Evolutionary conservation across 1,140 invertebrate genomes (phyloP), one percentile per base, ranked within the genome.

Genomic region (Drosophila sproati): DNA sequence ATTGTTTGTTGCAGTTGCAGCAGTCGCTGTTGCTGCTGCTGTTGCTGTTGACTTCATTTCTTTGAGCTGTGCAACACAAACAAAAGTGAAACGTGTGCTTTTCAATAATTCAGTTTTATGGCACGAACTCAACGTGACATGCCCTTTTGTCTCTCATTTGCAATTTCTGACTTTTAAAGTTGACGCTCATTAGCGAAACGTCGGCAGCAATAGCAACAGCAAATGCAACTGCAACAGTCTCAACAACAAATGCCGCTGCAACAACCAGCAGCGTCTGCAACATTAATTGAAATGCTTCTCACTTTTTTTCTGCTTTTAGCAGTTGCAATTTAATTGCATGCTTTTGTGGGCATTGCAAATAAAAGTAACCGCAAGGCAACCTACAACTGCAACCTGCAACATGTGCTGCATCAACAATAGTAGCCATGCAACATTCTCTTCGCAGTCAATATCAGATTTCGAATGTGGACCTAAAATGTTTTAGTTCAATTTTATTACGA

Each of bases 61-160:
- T 83, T 88, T 88, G 80, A 74, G 43, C 79, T 59, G 43, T 56
- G 50, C 73, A 79, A 64, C 73, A 80, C 41, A 75, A 83, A 78
- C 82, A 86, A 81, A 83, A 67, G 82, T 80, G 79, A 89, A 82
- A 82, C 77, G 88, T 85, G 86, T 82, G 74, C 85, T 87, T 87
- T 86, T 81, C 77, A 77, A 77, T 77, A 77, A 77, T 77, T 77
- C 75, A 77, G 71, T 77, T 77, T 69, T 77, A 74, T 90, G 86
- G 73, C 85, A 88, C 80, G 85, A 80, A 52, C 64, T 74, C 62
- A 47, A 62, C 63, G 54, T 69, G 71, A 62, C 60, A 48, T 45
- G 61, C 59, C 51, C 69, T 37, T 72, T 72, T 66, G 73, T 72
- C 55, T 72, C 43, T 4, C 56, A 34, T 35, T 62, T 69, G 73